Percentiles rank a stretch among this genome's conserved stretches.
Conservation (phyloP, 2,797 vertebrate species). For the Halcyon smyrnensis region DNA sequence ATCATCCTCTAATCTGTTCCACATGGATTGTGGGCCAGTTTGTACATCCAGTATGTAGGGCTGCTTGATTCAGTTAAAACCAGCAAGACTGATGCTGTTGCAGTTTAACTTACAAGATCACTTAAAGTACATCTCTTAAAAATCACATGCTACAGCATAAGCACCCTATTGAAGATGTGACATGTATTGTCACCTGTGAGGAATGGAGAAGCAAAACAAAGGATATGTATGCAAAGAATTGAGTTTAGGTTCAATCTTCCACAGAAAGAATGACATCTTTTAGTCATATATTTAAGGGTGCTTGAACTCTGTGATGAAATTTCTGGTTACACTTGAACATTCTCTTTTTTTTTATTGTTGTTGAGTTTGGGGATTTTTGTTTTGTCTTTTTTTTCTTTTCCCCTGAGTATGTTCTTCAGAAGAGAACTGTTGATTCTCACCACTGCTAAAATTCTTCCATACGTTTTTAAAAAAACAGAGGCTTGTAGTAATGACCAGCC, state of each 20-base stretch:
- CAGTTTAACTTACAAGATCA: not conserved
- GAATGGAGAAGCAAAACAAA: not conserved
- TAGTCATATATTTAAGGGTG: not conserved
- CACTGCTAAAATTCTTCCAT: not conserved
- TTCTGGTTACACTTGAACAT: not conserved
- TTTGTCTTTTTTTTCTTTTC: not conserved
- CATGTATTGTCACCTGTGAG: not conserved
- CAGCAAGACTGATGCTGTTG: not conserved
- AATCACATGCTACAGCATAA: not conserved
- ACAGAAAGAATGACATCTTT: not conserved
- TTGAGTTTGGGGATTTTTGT: too few species aligned
- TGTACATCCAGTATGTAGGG: not conserved
- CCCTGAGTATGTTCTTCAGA: not conserved
- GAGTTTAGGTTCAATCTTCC: not conserved
- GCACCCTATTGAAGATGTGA: not conserved
- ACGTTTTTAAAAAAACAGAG: not conserved
- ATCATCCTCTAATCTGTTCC: conserved; percentile 28
- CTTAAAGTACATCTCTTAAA: not conserved
- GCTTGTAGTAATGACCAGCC: not conserved
- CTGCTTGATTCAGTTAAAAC: not conserved
- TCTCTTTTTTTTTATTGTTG: not conserved
- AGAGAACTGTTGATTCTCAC: not conserved
- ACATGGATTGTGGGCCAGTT: not conserved
- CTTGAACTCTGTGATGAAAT: not conserved
- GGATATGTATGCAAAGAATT: not conserved